Conservation (phyloP, 2,113 vertebrate species). For the Pseudolaguvia tuberculata region DNA sequence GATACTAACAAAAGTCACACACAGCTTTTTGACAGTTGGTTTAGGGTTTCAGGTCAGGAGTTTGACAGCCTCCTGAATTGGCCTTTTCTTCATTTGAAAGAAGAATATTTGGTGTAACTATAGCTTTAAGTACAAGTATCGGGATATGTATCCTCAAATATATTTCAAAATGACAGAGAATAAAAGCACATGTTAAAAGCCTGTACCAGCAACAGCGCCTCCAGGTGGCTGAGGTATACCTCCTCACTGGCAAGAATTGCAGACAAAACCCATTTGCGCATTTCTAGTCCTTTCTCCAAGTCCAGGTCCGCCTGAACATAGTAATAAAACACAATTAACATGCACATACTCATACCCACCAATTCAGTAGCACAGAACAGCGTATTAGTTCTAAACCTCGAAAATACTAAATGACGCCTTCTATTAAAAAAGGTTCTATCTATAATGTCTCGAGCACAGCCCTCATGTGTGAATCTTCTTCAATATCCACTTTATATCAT, state of each 20-base stretch:
- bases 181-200: background rate
- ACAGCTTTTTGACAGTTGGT: too few relatives aligned
- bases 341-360: background rate
- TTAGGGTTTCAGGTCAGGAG: too few relatives aligned
- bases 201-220: conserved; percentile 91
- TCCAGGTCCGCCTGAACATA: conserved; percentile 82
- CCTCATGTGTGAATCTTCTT: conserved; percentile 41
- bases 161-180: background rate
- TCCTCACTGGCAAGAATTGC: conserved; percentile 95
- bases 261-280: conserved; percentile 97
- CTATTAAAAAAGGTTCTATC: conserved; percentile 50
- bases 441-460: conserved; percentile 51
- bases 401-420: background rate
- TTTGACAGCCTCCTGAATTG: too few relatives aligned
- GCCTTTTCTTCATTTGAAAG: too few relatives aligned
- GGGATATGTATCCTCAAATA: too few relatives aligned
- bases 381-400: too few relatives aligned
- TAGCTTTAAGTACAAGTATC: too few relatives aligned
- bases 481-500: conserved; percentile 54
- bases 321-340: conserved; percentile 3
- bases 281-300: conserved; percentile 94
- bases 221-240: conserved; percentile 91
- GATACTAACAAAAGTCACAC: too few relatives aligned
- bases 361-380: too few relatives aligned
- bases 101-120: too few relatives aligned